Percentiles rank a stretch among this genome's conserved stretches.
Evolutionary conservation across 2,888 invertebrate species (phyloP).

Genomic region (Philonicus albiceps): DNA sequence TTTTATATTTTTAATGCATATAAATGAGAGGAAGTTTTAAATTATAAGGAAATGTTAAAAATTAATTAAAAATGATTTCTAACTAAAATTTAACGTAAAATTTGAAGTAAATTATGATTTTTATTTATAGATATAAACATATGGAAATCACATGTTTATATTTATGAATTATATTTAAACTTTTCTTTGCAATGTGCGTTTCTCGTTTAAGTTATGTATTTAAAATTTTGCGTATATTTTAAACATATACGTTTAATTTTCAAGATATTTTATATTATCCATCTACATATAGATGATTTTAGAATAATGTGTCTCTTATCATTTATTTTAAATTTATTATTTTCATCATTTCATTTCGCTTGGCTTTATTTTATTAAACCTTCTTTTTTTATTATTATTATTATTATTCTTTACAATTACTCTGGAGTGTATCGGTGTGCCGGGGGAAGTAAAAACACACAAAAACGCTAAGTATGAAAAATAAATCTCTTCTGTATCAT

Average conservation of each 20-base stretch:
- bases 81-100: neutral
- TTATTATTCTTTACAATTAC: conserved; percentile 19
- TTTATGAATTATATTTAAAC: conserved; percentile 23
- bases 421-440: neutral
- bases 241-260: conserved; percentile 55
- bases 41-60: neutral
- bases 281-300: conserved; percentile 57
- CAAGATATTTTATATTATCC: conserved; percentile 52
- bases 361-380: neutral
- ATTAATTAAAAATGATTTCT: neutral
- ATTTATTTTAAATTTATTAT: conserved; percentile 29
- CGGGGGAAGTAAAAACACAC: conserved; percentile 13
- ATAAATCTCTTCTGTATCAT: neutral
- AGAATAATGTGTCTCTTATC: conserved; percentile 40
- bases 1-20: neutral
- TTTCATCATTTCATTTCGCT: conserved; percentile 22
- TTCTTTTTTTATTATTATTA: no score
- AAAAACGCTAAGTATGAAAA: conserved; percentile 30
- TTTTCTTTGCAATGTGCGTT: conserved; percentile 46
- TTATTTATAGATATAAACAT: conserved; percentile 36
- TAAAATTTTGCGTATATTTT: conserved; percentile 53
- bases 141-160: conserved; percentile 37
- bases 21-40: neutral
- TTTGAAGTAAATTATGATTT: neutral
- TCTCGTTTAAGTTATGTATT: conserved; percentile 34